phyloP scores from a whole-genome alignment of 2,888 invertebrate species.

The Noctua janthina region DNA sequence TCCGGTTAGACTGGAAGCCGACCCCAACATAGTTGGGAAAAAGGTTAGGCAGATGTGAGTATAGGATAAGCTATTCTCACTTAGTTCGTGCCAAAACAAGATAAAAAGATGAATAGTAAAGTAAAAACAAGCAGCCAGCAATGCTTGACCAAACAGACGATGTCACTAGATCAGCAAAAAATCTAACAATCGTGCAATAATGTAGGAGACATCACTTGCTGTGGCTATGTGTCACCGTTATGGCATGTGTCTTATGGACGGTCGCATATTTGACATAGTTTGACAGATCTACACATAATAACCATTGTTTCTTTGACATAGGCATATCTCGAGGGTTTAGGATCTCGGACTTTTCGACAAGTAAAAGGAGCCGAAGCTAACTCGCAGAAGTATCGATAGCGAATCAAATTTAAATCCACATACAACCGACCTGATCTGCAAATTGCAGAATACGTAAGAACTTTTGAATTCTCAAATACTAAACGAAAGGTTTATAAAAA shows the following conservation, averaged over 20 bases:
- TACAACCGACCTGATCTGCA: background rate
- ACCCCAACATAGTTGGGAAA: no score
- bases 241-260: background rate
- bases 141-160: constrained; percentile 6
- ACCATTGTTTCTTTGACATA: no score
- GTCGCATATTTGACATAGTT: constrained; percentile 19
- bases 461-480: background rate
- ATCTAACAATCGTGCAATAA: constrained; percentile 25
- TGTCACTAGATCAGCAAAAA: constrained; percentile 25
- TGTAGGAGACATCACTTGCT: constrained; percentile 10
- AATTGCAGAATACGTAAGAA: background rate
- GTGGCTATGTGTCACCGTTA: constrained; percentile 35
- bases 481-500: background rate
- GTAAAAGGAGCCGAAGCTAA: background rate
- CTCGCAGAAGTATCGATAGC: background rate
- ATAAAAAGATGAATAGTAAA: background rate
- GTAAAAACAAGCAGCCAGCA: constrained; percentile 12
- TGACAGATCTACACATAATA: background rate
- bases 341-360: background rate
- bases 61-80: background rate
- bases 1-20: no score
- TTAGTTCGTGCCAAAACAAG: background rate
- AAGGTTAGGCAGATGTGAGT: no score
- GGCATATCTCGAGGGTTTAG: background rate
- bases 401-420: background rate